phyloP scores from a whole-genome alignment of 2,113 vertebrate genomes.

The Amia ocellicauda region DNA sequence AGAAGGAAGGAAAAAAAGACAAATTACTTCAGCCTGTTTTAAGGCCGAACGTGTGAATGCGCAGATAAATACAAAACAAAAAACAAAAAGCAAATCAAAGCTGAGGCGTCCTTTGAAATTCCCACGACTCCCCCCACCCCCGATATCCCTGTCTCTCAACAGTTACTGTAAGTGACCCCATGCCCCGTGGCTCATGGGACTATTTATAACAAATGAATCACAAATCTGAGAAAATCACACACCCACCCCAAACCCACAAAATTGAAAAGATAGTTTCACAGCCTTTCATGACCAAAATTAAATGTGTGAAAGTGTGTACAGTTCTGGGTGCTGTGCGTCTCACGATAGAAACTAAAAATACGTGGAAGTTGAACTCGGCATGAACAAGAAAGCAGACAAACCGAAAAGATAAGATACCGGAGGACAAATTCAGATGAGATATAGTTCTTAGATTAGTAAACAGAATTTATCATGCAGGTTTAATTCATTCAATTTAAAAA shows the following conservation, averaged over 20 bases:
- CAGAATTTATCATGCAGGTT: too few relatives aligned
- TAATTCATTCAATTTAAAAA: too few relatives aligned
- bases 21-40: conserved; percentile 58
- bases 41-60: conserved; percentile 66
- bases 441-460: too few relatives aligned
- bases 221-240: conserved; percentile 35
- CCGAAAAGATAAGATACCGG: too few relatives aligned
- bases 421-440: too few relatives aligned
- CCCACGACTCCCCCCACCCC: conserved; percentile 53
- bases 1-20: conserved; percentile 39
- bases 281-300: too few relatives aligned
- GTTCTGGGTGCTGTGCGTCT: too few relatives aligned
- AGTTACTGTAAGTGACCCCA: conserved; percentile 61
- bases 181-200: conserved; percentile 52
- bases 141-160: conserved; percentile 26
- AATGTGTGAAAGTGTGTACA: too few relatives aligned
- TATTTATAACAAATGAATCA: conserved; percentile 42
- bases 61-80: conserved; percentile 68
- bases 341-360: too few relatives aligned
- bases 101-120: conserved; percentile 56
- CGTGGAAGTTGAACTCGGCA: too few relatives aligned
- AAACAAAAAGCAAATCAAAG: conserved; percentile 37
- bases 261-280: too few relatives aligned
- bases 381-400: too few relatives aligned
- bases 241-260: not conserved